A percentile compares a stretch with the other conserved stretches of the same genome.
These are phyloP conservation scores for Tragopan temminckii DNA, from an alignment of 2,797 vertebrate genomes.

Conservation along the genomic window DNA sequence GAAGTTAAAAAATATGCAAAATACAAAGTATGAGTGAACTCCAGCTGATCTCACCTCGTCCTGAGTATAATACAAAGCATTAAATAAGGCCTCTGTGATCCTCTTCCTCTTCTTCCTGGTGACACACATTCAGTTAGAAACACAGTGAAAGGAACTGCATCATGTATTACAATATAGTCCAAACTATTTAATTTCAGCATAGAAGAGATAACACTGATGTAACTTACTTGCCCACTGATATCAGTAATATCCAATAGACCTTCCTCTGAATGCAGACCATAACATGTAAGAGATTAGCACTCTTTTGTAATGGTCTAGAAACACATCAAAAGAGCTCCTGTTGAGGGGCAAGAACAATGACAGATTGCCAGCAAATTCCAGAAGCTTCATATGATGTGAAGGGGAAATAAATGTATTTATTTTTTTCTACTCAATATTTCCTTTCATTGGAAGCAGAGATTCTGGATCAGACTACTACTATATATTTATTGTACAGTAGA, in stretches of 20 bases:
- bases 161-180: neutral
- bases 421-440: neutral
- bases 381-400: neutral
- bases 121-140: constrained; percentile 12
- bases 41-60: constrained; percentile 11
- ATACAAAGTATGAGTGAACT: neutral
- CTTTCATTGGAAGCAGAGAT: neutral
- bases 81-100: neutral
- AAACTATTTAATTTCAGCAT: neutral
- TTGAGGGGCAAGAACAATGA: neutral
- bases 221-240: neutral
- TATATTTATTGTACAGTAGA: neutral
- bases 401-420: neutral
- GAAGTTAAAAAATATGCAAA: neutral
- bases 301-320: neutral
- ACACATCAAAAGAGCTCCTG: neutral
- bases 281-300: neutral
- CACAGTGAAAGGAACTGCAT: neutral
- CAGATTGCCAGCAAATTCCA: neutral
- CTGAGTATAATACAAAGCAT: neutral
- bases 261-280: neutral
- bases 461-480: neutral
- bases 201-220: neutral
- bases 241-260: neutral
- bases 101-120: constrained; percentile 41